Evolutionary conservation across 2,113 vertebrate species (phyloP), one percentile per base, ranked within the genome.

Genomic region (Leptobrachium leishanense): DNA sequence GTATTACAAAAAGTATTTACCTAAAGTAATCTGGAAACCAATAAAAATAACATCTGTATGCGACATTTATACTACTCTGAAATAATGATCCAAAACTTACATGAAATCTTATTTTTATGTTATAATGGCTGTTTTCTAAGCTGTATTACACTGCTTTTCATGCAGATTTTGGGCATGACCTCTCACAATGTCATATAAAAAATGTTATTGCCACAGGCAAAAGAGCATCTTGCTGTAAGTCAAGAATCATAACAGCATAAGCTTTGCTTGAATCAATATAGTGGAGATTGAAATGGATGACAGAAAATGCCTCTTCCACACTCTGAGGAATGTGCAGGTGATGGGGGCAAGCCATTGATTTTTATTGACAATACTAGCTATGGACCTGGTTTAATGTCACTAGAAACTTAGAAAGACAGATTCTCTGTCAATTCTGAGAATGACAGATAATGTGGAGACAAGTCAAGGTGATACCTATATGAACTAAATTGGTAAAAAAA

Each of bases 131-230:
- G 4, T 68, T 68, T 44, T 53, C 43, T 44, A 43, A 43, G 59
- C n/a, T 59, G 66, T 68, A 59, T 43, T 13, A 68, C 68, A 69
- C 41, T n/a, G 13, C 44, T 65, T 2, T 43, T 59, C 3, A 10
- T 68, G 46, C 44, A 75, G 44, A 53, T 54, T 42, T 40, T 68
- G 50, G 66, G 62, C 67, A 70, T 69, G 66, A 62, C 75, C 67
- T 70, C 59, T 78, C 50, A 68, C 76, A 71, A 78, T 71, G 68
- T 78, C 76, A 78, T 12, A 71, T 10, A 63, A 50, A 39, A 50
- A 57, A 53, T 55, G 71, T 72, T 72, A 72, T 78, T 64, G 76
- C 57, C 70, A 53, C 20, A 46, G 68, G 76, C 68, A 64, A 31
- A 53, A 10, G 12, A 53, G 41, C 68, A 64, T 71, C 46, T 77